Conservation (phyloP, 2,113 vertebrate genomes). For the Pao palembangensis region DNA sequence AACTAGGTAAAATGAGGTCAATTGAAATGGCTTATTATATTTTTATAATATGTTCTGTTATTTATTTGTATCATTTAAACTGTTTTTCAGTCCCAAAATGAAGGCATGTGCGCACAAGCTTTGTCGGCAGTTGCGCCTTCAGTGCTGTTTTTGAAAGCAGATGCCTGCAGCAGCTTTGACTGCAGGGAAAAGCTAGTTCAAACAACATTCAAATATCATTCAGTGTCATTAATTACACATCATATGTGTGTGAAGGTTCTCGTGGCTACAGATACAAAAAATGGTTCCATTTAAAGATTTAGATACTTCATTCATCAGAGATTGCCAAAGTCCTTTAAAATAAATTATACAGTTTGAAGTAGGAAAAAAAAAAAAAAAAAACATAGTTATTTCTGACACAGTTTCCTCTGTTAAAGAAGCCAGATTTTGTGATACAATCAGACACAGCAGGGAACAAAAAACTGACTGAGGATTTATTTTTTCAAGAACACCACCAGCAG, state of each 20-base stretch:
- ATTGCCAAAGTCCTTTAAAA: background rate
- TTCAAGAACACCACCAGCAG: background rate
- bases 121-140: conserved; percentile 29
- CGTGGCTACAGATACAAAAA: conserved; percentile 44
- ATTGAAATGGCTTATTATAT: too few relatives aligned
- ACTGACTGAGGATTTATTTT: too few relatives aligned
- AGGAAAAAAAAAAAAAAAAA: background rate
- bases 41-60: too few relatives aligned
- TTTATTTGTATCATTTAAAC: too few relatives aligned
- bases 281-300: conserved; percentile 51
- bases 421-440: background rate
- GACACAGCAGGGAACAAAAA: too few relatives aligned
- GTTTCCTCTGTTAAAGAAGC: too few relatives aligned
- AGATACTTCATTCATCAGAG: conserved; percentile 45
- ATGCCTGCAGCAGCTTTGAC: conserved; percentile 29
- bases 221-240: conserved; percentile 65
- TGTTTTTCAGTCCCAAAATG: too few relatives aligned
- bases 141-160: conserved; percentile 50
- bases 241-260: conserved; percentile 40
- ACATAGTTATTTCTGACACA: background rate
- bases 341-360: background rate
- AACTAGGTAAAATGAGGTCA: too few relatives aligned
- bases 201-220: conserved; percentile 55
- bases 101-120: conserved; percentile 36
- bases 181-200: conserved; percentile 55